Percentiles rank a stretch among this genome's conserved stretches.
phyloP scores from a whole-genome alignment of 2,888 invertebrate genomes.

The Mimumesa dahlbomi region DNA sequence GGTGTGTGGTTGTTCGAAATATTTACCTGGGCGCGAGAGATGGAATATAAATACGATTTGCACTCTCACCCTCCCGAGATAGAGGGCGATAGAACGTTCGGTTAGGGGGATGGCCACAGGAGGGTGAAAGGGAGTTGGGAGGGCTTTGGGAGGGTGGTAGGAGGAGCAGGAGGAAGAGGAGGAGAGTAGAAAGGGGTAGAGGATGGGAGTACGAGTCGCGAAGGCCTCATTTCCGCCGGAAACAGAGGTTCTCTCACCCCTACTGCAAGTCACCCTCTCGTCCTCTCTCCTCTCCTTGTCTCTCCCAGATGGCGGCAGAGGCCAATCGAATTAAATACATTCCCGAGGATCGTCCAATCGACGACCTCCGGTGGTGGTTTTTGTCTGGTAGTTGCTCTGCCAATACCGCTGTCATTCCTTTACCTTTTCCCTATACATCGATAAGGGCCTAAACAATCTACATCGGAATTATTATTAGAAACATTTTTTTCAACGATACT shows the following conservation, averaged over 20 bases:
- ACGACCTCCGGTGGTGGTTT: conserved; percentile 40
- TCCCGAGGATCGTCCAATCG: conserved; percentile 68
- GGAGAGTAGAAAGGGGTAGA: conserved; percentile 37
- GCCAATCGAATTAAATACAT: conserved; percentile 76
- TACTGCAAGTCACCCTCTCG: conserved; percentile 33
- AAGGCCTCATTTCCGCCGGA: conserved; percentile 78
- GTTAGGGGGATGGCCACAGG: conserved; percentile 38
- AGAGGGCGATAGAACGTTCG: conserved; percentile 49
- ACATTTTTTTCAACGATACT: conserved; percentile 11
- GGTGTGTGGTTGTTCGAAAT: conserved; percentile 47
- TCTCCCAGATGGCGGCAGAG: conserved; percentile 56
- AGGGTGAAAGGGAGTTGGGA: conserved; percentile 26
- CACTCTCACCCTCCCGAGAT: conserved; percentile 58
- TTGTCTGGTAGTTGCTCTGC: conserved; percentile 43
- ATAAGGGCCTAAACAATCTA: no score
- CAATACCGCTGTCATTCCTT: conserved; percentile 34
- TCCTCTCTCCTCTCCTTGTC: conserved; percentile 26
- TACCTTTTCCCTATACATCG: conserved; percentile 24
- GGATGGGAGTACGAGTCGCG: conserved; percentile 64
- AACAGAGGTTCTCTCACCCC: conserved; percentile 72
- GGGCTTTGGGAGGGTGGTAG: conserved; percentile 32
- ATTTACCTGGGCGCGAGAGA: conserved; percentile 73
- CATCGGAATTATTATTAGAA: no score
- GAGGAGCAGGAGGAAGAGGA: conserved; percentile 16
- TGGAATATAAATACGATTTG: conserved; percentile 78